Base-by-base conservation (phyloP, 2,888 invertebrate species). In the Drosophila siamana region DNA sequence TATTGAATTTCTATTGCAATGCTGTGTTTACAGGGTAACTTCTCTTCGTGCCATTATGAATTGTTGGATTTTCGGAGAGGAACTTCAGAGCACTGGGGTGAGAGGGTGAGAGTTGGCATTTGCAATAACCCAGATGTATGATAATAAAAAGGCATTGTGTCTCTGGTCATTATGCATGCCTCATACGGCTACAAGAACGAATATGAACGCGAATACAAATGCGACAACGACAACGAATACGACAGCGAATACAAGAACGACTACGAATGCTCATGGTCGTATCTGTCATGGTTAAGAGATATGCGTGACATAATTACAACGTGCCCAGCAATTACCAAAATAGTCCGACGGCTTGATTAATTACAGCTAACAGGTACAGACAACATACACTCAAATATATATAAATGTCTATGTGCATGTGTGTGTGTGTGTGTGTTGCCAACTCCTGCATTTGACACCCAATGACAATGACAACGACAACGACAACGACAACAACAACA, bases 281-380 rank as follows among this genome's bases (percentile, higher is more conserved):
- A 48, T 62, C 54, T 66, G 62, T 62, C 62, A 62, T 48, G 56
- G 48, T 33, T 24, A 11, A 40, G 41, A 63, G 52, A 77, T 69
- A 74, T 60, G 74, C 73, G 68, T 50, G 74, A 77, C 68, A 72
- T 74, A 77, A 74, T 77, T 77, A 74, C 73, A 74, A 63, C 46
- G 62, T 60, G 68, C 28, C 62, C 62, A 46, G 74, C 74, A 74
- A 77, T 74, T 77, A 77, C 74, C 59, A 56, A 77, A 73, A 77
- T 77, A 77, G 55, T 36, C 68, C 47, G 78, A 77, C 74, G 51
- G 59, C 68, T 74, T 74, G 74, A 74, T 74, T 74, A 74, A 74
- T 74, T 77, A 77, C 73, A 74, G 73, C 67, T 68, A 74, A 73
- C 78, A 73, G 63, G 48, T 22, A 63, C 56, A 46, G 76, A 19